Evolutionary conservation across 2,888 invertebrate genomes (phyloP).

Genomic region (Tridacna gigas): DNA sequence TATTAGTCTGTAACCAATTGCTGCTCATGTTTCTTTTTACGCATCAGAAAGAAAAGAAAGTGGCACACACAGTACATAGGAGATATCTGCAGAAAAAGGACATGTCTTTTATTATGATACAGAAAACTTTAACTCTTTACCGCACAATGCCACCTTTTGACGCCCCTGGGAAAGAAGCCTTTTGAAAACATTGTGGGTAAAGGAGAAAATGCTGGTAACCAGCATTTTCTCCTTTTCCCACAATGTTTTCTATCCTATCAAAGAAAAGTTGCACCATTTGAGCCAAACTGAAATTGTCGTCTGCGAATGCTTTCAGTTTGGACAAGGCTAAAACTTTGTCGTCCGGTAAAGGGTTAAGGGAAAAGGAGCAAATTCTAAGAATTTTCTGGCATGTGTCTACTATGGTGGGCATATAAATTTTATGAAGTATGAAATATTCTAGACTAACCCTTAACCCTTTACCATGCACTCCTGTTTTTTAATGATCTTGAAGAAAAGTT

Average conservation of each 20-base stretch:
- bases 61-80: no score
- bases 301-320: background rate
- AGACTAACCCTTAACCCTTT: background rate
- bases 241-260: background rate
- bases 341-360: background rate
- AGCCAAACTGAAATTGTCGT: background rate
- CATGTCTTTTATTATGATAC: no score
- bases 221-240: background rate
- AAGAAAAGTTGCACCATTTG: background rate
- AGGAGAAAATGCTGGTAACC: background rate
- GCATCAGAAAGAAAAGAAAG: no score
- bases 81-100: no score
- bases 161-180: background rate
- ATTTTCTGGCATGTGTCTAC: no score
- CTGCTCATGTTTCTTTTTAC: no score
- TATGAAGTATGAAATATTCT: no score
- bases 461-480: background rate
- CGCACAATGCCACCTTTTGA: no score
- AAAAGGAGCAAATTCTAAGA: no score
- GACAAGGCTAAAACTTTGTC: background rate
- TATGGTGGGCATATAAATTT: no score
- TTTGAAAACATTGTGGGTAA: background rate
- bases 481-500: background rate
- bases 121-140: no score
- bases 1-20: no score